These are phyloP conservation scores for Porites divaricata DNA, from an alignment of 92 coral and sea anemone species.

Conservation along the genomic window DNA sequence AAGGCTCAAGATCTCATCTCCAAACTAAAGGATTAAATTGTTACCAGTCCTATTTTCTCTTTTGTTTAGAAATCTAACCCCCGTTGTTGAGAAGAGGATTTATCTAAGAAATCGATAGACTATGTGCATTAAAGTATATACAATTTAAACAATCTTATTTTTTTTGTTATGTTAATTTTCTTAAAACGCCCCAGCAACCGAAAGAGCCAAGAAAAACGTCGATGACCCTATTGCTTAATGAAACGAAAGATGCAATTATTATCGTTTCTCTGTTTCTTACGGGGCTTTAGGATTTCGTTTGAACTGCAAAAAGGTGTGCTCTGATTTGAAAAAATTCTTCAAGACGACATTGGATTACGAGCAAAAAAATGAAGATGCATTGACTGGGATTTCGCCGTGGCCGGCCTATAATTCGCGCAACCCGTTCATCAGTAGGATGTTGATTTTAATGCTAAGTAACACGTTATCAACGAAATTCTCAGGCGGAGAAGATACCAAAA, in stretches of 20 bases:
- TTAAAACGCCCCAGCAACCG: constrained; percentile 17
- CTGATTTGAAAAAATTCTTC: background rate
- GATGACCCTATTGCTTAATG: background rate
- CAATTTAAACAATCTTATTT: no score
- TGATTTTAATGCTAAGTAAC: background rate
- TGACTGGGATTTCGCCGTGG: background rate
- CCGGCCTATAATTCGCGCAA: no score
- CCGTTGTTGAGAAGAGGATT: background rate
- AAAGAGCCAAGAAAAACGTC: constrained; percentile 22
- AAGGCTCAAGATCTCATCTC: background rate
- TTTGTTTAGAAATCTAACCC: background rate
- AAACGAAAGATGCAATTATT: background rate
- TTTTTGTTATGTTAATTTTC: constrained; percentile 17
- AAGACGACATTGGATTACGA: background rate
- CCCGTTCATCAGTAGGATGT: background rate
- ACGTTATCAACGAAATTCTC: background rate
- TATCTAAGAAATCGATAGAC: no score
- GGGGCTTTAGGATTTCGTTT: background rate
- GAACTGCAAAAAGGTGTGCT: background rate
- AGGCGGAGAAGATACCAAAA: background rate
- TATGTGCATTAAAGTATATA: background rate
- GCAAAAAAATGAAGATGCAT: no score
- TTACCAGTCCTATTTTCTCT: background rate
- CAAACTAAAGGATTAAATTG: background rate
- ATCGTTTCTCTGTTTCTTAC: background rate